phyloP scores from a whole-genome alignment of 1,140 invertebrate species.

The Scaptomyza pallida region DNA sequence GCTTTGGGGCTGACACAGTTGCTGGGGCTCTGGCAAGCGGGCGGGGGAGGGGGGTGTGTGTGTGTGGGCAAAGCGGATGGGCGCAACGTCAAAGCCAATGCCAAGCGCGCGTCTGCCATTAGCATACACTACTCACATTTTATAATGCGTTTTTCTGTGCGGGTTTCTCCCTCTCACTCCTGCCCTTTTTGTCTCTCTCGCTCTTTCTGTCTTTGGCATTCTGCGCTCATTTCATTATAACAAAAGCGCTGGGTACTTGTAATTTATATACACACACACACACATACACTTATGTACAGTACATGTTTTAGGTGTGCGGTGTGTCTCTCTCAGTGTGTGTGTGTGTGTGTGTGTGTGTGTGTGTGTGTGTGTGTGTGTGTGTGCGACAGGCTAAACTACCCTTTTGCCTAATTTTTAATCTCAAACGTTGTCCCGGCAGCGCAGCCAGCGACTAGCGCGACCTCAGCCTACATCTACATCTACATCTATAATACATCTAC shows the following conservation, averaged over 20 bases:
- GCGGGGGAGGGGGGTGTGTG: constrained; percentile 2
- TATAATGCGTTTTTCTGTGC: constrained; percentile 63
- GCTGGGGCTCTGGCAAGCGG: background rate
- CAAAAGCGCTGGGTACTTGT: constrained; percentile 56
- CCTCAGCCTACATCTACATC: too few species aligned
- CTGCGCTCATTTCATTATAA: constrained; percentile 77
- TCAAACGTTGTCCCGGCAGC: constrained; percentile 64
- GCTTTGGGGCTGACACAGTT: constrained; percentile 31
- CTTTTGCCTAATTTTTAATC: constrained; percentile 82
- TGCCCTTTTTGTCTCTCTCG: too few species aligned
- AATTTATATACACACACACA: constrained; percentile 29
- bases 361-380: constrained; percentile 28
- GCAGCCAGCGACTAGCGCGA: background rate
- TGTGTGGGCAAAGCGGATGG: background rate
- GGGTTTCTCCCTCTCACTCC: constrained; percentile 35
- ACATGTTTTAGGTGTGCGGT: constrained; percentile 7
- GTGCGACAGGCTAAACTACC: constrained; percentile 67
- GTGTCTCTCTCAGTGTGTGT: too few species aligned
- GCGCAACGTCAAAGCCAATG: constrained; percentile 43
- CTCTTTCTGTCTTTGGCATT: constrained; percentile 29
- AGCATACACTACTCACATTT: constrained; percentile 82
- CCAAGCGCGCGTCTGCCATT: constrained; percentile 65
- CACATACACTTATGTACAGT: constrained; percentile 19
- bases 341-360: background rate
- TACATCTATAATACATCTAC: too few species aligned